phyloP scores from a whole-genome alignment of 2,888 invertebrate genomes.

The Stictocephala bisonia region DNA sequence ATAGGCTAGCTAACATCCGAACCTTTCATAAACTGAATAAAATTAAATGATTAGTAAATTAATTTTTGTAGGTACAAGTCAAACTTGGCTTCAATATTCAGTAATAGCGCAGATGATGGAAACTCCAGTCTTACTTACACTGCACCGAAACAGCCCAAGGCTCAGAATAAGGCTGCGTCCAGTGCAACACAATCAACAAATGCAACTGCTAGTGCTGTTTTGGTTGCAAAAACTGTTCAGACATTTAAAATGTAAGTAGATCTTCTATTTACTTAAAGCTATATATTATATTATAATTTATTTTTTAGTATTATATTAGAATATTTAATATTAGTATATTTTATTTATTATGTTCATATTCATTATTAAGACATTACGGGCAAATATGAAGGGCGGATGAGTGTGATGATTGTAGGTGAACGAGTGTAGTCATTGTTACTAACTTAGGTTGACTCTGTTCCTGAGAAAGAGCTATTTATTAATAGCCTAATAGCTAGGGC shows the following conservation, averaged over 20 bases:
- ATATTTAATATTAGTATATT: no score
- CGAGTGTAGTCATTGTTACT: no score
- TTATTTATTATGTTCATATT: no score
- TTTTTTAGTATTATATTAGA: background rate
- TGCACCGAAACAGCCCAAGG: conserved; percentile 29
- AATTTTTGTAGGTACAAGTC: conserved; percentile 15
- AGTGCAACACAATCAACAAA: background rate
- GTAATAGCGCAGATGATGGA: background rate
- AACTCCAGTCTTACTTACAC: conserved; percentile 37
- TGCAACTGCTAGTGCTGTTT: background rate
- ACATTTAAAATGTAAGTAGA: conserved; percentile 32
- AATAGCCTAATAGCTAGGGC: no score
- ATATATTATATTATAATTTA: background rate
- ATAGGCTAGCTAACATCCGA: no score
- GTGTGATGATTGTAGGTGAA: no score
- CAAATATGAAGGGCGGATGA: no score
- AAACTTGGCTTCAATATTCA: conserved; percentile 27
- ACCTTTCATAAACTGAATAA: no score
- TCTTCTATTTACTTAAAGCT: background rate
- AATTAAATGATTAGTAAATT: no score
- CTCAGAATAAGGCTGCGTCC: background rate
- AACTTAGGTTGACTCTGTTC: no score
- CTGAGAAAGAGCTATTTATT: no score
- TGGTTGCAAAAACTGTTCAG: conserved; percentile 21
- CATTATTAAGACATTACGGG: no score